Base-by-base conservation (phyloP, 1,140 invertebrate genomes). In the Oreohelix idahoensis region DNA sequence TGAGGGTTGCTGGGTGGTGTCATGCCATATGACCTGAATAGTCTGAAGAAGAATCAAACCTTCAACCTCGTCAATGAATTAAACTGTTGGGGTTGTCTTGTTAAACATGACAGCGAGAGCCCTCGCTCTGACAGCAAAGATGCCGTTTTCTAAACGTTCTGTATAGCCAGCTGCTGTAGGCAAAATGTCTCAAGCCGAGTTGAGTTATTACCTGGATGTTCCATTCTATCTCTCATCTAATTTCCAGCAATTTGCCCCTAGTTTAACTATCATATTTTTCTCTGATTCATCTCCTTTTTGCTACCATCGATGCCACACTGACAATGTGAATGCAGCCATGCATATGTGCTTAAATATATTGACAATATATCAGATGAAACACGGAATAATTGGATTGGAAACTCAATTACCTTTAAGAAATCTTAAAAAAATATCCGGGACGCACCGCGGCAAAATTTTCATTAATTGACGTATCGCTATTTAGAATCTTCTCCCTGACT, bases 381-480 rank as follows among this genome's bases (percentile, higher is more conserved):
- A 29, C 4, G 5, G 38, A 29, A 36, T 74, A 74, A 42, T 49
- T 39, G 38, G 71, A 17, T 11, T 39, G 38, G 23, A 49, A 49
- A 49, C 10, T 29, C n/a, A 42, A 49, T 74, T 49, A 49, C 20
- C 71, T 26, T 38, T 42, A 38, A 74, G 0, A 20, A 39, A 29
- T 39, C 32, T 74, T 74, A 8, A n/a, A 5, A 49, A 74, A 10
- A 39, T 2, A 1, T 1, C 1, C 5, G 32, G 23, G 69, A 71
- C 71, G 38, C 23, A 2, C 63, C 63, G 63, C 0, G 63, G 26
- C 8, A 29, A 66, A 29, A 2, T 66, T 29, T 66, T 29, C 63
- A 66, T 66, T 66, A 66, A 66, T 66, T 66, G 63, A 66, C 63
- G 63, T 66, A 66, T 66, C n/a, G 63, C n/a, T 66, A 32, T 66